Percentiles rank a stretch among this genome's conserved stretches.
Conservation (phyloP, 2,113 vertebrate genomes). For the Peromyscus californicus region DNA sequence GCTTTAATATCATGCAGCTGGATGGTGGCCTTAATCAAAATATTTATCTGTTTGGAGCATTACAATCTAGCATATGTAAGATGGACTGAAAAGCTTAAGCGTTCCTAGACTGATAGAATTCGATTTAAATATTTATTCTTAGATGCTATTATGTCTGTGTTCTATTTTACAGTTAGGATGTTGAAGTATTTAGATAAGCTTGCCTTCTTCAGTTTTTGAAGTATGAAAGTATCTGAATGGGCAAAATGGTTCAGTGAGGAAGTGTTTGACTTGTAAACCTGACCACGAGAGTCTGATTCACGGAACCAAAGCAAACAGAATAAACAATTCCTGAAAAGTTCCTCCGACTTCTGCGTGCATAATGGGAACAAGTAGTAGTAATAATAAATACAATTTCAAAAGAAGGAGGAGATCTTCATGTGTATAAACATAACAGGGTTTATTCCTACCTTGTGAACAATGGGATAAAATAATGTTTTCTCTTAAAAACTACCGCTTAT, state of each 20-base stretch:
- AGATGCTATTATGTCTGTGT: neutral
- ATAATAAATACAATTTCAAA: neutral
- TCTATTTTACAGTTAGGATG: neutral
- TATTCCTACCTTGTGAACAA: neutral
- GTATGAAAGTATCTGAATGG: neutral
- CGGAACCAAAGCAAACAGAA: neutral
- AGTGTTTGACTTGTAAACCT: neutral
- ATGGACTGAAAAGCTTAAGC: neutral
- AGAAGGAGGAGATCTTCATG: neutral
- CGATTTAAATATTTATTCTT: neutral
- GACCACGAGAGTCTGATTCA: neutral
- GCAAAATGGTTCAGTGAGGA: too few species aligned
- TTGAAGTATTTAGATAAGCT: constrained; percentile 17
- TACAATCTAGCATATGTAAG: neutral
- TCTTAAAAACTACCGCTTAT: neutral
- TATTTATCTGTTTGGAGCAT: neutral
- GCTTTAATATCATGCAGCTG: neutral
- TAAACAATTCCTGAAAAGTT: neutral
- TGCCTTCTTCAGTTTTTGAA: neutral
- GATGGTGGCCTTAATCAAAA: neutral
- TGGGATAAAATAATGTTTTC: neutral
- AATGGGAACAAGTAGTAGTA: neutral
- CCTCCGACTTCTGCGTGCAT: neutral
- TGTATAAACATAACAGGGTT: neutral
- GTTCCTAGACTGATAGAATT: constrained; percentile 11